phyloP scores from a whole-genome alignment of 2,797 vertebrate species.

The Acridotheres tristis region DNA sequence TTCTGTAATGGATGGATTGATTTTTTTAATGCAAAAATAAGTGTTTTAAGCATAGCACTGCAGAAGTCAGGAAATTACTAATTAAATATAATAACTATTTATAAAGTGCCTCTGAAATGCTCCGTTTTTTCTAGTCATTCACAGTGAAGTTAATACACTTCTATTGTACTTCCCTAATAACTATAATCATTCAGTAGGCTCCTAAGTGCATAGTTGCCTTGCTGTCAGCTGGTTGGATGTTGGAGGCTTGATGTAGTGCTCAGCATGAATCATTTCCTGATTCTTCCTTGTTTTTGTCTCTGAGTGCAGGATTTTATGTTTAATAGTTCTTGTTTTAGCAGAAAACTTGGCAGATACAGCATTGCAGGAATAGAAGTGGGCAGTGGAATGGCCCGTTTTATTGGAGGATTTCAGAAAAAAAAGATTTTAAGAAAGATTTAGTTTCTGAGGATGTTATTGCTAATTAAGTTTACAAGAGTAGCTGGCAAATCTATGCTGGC shows the following conservation, averaged over 20 bases:
- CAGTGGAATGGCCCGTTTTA: background rate
- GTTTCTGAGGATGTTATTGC: background rate
- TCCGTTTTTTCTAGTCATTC: constrained; percentile 22
- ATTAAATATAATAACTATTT: constrained; percentile 34
- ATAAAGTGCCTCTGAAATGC: constrained; percentile 15
- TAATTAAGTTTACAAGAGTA: background rate
- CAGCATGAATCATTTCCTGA: constrained; percentile 44
- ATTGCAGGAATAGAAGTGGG: background rate
- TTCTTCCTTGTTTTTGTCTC: constrained; percentile 14
- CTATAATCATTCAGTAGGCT: constrained; percentile 17
- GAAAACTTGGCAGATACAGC: background rate
- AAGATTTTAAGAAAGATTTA: background rate
- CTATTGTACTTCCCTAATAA: constrained; percentile 6
- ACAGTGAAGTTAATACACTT: background rate
- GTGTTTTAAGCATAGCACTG: background rate
- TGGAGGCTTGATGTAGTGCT: background rate
- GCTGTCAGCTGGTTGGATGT: constrained; percentile 2
- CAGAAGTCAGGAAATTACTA: constrained; percentile 13
- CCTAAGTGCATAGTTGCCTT: background rate
- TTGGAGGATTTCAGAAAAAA: background rate
- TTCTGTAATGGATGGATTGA: background rate
- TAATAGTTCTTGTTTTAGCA: background rate
- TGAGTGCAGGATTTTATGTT: background rate
- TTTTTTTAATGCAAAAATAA: constrained; percentile 16
- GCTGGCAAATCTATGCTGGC: background rate